A percentile compares a stretch with the other conserved stretches of the same genome.
These are phyloP conservation scores for Polylopha cassiicola DNA, from an alignment of 2,888 invertebrate genomes.

Conservation along the genomic window DNA sequence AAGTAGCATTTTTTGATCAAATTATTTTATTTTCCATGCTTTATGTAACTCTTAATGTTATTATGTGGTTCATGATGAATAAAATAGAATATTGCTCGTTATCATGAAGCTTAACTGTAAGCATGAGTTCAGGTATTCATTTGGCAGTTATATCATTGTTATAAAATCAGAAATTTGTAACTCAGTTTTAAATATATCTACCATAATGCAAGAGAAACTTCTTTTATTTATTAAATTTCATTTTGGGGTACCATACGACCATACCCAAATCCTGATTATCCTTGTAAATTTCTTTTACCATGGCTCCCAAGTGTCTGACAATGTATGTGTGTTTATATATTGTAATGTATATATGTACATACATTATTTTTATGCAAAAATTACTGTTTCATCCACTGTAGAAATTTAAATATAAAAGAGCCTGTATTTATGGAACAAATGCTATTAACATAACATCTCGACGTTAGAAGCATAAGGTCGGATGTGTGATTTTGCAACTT, in stretches of 20 bases:
- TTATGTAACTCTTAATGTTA: constrained; percentile 63
- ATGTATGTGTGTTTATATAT: too few species aligned
- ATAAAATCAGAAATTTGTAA: constrained; percentile 68
- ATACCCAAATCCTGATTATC: too few species aligned
- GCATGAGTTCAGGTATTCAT: constrained; percentile 53
- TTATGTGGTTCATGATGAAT: constrained; percentile 60
- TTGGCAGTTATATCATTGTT: constrained; percentile 62
- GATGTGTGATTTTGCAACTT: too few species aligned
- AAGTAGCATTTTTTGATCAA: constrained; percentile 72
- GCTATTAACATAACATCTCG: too few species aligned
- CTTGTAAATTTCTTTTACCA: too few species aligned
- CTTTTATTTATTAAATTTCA: constrained; percentile 44
- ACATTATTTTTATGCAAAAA: too few species aligned
- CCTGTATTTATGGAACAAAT: not conserved
- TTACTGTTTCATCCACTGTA: too few species aligned
- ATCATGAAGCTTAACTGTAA: constrained; percentile 50
- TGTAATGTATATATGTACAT: too few species aligned
- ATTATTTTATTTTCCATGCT: constrained; percentile 69
- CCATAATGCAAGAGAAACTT: constrained; percentile 56
- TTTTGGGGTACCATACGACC: too few species aligned
- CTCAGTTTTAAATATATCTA: constrained; percentile 71
- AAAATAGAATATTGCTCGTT: constrained; percentile 59
- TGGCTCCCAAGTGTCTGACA: too few species aligned
- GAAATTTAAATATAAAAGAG: too few species aligned
- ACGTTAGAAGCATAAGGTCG: too few species aligned